Percentiles rank a stretch among this genome's conserved stretches.
Conservation (phyloP, 2,113 vertebrate genomes). For the Lepus europaeus region DNA sequence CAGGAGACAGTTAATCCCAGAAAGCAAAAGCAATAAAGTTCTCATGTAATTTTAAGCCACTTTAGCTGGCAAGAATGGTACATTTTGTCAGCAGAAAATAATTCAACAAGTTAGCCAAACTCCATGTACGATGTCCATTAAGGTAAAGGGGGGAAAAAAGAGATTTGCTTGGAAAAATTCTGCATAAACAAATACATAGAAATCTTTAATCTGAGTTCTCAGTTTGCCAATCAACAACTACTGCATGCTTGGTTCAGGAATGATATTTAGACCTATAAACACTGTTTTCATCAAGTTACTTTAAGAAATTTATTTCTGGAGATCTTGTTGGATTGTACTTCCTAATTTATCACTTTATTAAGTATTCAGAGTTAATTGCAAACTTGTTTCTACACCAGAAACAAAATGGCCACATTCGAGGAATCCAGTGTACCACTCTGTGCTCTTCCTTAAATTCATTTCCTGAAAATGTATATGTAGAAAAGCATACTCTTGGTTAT, state of each 20-base stretch:
- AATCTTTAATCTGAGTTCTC: conserved; percentile 13
- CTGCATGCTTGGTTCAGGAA: background rate
- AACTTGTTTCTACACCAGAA: conserved; percentile 14
- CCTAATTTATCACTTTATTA: background rate
- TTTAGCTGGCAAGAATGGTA: background rate
- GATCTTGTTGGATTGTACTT: background rate
- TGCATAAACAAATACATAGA: background rate
- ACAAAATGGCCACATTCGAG: background rate
- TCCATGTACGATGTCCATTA: background rate
- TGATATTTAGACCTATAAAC: background rate
- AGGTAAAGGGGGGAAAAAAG: background rate
- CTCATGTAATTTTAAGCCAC: background rate
- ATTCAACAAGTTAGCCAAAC: conserved; percentile 24
- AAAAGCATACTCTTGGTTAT: background rate
- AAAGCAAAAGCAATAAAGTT: background rate
- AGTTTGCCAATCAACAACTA: conserved; percentile 24
- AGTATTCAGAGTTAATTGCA: conserved; percentile 7
- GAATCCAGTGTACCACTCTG: background rate
- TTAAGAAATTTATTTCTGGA: conserved; percentile 45
- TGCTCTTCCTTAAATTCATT: background rate
- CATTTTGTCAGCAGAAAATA: background rate
- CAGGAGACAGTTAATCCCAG: background rate
- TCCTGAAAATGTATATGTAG: background rate
- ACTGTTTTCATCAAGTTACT: background rate
- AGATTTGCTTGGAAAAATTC: background rate